Percentiles rank a stretch among this genome's conserved stretches.
These are phyloP conservation scores for Desmodus rotundus DNA, from an alignment of 2,113 vertebrate species.

Conservation along the genomic window DNA sequence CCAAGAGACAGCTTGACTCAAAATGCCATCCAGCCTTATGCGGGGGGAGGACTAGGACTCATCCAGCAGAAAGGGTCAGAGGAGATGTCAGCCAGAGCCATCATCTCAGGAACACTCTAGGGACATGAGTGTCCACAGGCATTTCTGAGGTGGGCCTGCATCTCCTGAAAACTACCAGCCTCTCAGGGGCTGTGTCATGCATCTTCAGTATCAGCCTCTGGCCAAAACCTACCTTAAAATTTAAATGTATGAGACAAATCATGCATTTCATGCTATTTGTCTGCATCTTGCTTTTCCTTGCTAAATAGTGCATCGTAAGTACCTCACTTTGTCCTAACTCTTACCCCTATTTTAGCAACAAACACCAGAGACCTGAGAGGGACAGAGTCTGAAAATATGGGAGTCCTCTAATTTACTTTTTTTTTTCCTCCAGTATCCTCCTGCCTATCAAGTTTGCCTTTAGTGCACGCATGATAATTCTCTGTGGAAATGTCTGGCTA, in stretches of 20 bases:
- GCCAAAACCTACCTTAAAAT: background rate
- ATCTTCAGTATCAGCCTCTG: background rate
- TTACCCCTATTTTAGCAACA: constrained; percentile 13
- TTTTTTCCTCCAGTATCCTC: background rate
- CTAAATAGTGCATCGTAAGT: background rate
- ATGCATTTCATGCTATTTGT: background rate
- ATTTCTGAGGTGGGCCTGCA: background rate
- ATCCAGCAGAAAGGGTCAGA: background rate
- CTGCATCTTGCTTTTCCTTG: background rate
- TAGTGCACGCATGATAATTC: background rate
- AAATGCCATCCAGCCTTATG: constrained; percentile 48
- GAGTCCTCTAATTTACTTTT: background rate
- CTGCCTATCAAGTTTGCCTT: background rate
- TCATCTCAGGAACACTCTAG: background rate
- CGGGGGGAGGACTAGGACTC: background rate
- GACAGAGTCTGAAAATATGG: background rate
- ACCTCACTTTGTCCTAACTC: background rate
- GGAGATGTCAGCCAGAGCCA: background rate
- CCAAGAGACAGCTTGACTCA: constrained; percentile 60
- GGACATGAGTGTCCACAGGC: background rate
- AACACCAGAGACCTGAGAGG: background rate
- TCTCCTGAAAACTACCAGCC: background rate
- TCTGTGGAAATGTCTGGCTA: background rate
- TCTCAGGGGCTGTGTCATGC: background rate
- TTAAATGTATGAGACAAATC: background rate